phyloP scores from a whole-genome alignment of 2,797 vertebrate species.

The Urosaurus nigricauda region DNA sequence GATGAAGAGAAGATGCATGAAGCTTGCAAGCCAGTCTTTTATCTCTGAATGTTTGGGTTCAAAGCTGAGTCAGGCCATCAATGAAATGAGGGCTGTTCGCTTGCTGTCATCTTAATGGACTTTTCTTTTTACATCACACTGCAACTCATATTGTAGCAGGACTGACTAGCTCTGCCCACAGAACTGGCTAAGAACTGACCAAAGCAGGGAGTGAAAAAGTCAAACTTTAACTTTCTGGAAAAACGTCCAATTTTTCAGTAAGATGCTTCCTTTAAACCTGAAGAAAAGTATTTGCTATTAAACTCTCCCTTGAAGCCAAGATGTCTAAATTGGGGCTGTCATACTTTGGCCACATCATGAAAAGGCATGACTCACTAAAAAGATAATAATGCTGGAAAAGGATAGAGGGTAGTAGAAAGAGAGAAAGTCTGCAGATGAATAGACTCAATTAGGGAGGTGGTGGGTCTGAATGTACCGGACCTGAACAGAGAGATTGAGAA shows the following conservation, averaged over 20 bases:
- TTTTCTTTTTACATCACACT: constrained; percentile 48
- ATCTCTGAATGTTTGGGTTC: constrained; percentile 52
- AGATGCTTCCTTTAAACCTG: constrained; percentile 9
- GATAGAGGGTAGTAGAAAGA: too few species aligned
- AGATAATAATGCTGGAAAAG: too few species aligned
- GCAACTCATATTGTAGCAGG: neutral
- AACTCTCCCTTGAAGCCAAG: neutral
- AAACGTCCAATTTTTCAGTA: neutral
- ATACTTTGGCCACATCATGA: too few species aligned
- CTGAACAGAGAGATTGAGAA: too few species aligned
- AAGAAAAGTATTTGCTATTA: neutral
- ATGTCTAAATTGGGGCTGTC: too few species aligned
- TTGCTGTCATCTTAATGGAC: constrained; percentile 22
- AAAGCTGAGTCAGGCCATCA: constrained; percentile 46
- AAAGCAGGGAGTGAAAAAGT: neutral
- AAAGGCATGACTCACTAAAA: too few species aligned
- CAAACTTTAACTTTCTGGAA: neutral
- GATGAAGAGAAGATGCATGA: constrained; percentile 51
- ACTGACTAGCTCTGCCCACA: constrained; percentile 36
- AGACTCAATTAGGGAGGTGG: too few species aligned
- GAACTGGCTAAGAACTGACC: constrained; percentile 44
- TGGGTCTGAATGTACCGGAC: too few species aligned
- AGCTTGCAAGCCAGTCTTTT: constrained; percentile 38
- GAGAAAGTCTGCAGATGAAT: too few species aligned
- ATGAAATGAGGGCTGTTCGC: constrained; percentile 31